Base-by-base conservation (phyloP, 1,140 invertebrate genomes). In the Ceratoteleas bidentatus region DNA sequence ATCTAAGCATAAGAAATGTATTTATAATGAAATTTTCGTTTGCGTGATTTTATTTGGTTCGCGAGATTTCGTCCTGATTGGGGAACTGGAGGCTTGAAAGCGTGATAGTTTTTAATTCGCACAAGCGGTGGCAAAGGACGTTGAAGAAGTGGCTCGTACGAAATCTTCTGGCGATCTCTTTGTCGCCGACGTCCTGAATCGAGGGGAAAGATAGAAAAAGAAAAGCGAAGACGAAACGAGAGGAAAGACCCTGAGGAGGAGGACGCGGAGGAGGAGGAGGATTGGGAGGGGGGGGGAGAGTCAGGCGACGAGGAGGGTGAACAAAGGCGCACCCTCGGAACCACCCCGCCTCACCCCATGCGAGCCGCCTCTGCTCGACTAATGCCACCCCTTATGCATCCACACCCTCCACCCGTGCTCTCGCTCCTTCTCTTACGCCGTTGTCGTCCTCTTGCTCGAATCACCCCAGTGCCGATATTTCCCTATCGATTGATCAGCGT, bases 401-500 rank as follows among this genome's bases (percentile, higher is more conserved):
- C 85, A 78, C 81, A 85, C 85, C 69, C 85, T 86, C 80, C 77
- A 6, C 77, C 57, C 66, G 16, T 57, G 32, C 56, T 77, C 70
- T 72, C 53, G 64, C 57, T 81, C 68, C 65, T 75, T 73, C 16
- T 40, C 40, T 52, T 52, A 52, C 45, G 14, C 56, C 72, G 72
- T 70, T 32, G 70, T 50, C 76, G 62, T 56, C 69, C 50, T 86
- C 75, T 77, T 79, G 75, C 83, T 81, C 77, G 70, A 66, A 84
- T 87, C 85, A 81, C 85, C 85, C 87, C 76, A 81, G 77, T 78
- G 82, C 85, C 85, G 87, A 90, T 89, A 90, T 90, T 90, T 90
- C 89, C 89, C 89, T 90, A 90, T 90, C 89, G 89, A 90, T 90
- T 89, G 89, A 90, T 90, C 86, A 83, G 86, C 79, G 83, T 83